Evolutionary conservation across 2,113 vertebrate species (phyloP).

Genomic region (Microtus montanus): DNA sequence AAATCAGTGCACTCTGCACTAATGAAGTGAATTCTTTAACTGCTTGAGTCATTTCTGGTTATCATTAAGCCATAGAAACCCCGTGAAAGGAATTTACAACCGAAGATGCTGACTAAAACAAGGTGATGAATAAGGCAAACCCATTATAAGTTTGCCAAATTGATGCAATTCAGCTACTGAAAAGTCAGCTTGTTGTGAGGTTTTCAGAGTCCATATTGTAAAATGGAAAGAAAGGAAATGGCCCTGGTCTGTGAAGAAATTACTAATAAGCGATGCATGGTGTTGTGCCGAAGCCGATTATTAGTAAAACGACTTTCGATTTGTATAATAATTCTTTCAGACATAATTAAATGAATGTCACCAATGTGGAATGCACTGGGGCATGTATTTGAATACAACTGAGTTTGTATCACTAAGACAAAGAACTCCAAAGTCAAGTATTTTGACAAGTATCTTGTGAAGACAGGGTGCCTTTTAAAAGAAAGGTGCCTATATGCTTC

Average conservation of each 20-base stretch:
- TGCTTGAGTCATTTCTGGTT: slow-evolving; percentile 78
- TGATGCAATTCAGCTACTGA: slow-evolving; percentile 60
- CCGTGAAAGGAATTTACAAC: slow-evolving; percentile 78
- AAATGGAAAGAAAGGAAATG: slow-evolving; percentile 62
- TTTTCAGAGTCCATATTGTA: slow-evolving; percentile 54
- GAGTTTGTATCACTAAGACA: neutral
- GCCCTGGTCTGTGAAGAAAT: slow-evolving; percentile 8
- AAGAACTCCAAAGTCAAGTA: neutral
- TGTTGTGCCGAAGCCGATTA: neutral
- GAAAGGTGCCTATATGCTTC: neutral
- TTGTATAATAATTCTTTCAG: slow-evolving; percentile 2
- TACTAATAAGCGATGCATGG: slow-evolving; percentile 2
- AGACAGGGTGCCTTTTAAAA: neutral
- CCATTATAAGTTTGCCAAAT: slow-evolving; percentile 71
- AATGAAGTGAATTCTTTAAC: slow-evolving; percentile 81
- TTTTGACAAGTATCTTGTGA: neutral
- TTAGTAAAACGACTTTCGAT: neutral
- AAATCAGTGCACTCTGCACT: slow-evolving; percentile 74
- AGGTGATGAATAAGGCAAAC: slow-evolving; percentile 76
- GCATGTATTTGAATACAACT: neutral
- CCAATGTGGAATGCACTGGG: neutral
- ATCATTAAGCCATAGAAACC: slow-evolving; percentile 77
- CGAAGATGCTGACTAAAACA: slow-evolving; percentile 72
- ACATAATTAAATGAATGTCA: neutral
- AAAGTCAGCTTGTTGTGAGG: slow-evolving; percentile 65